Evolutionary conservation across 2,797 vertebrate species (phyloP), one percentile per base, ranked within the genome.

Genomic region (Fundulus diaphanus): DNA sequence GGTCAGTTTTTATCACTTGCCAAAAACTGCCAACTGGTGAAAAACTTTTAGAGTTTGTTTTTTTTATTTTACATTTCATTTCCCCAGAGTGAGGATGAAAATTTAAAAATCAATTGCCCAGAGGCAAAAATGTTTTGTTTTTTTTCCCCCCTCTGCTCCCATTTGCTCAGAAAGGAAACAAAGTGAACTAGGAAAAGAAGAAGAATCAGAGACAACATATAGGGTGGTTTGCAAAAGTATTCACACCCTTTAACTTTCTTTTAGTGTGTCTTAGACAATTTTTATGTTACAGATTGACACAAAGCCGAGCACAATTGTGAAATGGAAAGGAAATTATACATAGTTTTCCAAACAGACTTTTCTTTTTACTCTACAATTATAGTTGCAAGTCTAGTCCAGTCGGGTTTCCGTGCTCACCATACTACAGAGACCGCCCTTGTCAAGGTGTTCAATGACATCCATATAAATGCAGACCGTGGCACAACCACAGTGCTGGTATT

Each of bases 1-100:
- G 89, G 92, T 92, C 90, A 94, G 93, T 94, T 65, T 94, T 94
- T 89, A 94, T 94, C 92, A 93, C 87, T 89, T 91, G 92, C 93
- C 92, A 94, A 89, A 40, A 94, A 83, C 91, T 91, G 92, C 89
- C 93, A 94, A 94, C 88, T 72, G 89, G 82, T 91, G 90, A 83
- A 91, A 93, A 94, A 94, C 87, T 93, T 94, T 92, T 89, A 87
- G 88, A 88, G 88, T 90, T 16, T 44, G 1, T 24, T 29, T 71
- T 29, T 63, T 52, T 92, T n/a, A n/a, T n/a, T n/a, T 90, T 89
- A 88, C 91, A 93, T 91, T 87, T 85, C 74, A 84, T 90, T 90
- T 90, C 92, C 90, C 90, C 29, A 68, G 87, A 92, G 90, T 90
- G 79, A 80, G 84, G 84, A 77, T 27, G 83, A 91, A 85, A 87